Evolutionary conservation across 2,113 vertebrate genomes (phyloP).

Genomic region (Tor tambroides): DNA sequence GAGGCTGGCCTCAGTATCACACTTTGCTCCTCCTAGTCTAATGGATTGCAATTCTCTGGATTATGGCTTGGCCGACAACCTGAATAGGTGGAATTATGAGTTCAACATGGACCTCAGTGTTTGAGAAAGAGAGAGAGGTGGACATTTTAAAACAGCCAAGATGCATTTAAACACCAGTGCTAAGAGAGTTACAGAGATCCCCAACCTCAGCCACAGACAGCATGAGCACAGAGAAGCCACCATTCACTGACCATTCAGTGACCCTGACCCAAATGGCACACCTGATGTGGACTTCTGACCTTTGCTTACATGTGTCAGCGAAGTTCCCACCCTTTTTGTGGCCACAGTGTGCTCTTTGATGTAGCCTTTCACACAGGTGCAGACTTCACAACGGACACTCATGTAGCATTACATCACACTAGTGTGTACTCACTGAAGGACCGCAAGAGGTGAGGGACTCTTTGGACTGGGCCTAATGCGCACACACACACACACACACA

Average conservation of each 20-base stretch:
- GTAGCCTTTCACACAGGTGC: not conserved
- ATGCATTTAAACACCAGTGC: not conserved
- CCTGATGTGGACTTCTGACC: constrained; percentile 4
- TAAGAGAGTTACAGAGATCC: not conserved
- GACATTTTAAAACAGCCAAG: not conserved
- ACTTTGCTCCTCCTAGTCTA: not conserved
- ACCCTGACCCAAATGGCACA: not conserved
- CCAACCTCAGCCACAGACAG: not conserved
- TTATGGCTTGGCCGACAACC: not conserved
- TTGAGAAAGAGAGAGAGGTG: not conserved
- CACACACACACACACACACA: not conserved
- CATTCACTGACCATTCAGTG: not conserved
- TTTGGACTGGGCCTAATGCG: not conserved
- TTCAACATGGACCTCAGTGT: not conserved
- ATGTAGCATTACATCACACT: not conserved
- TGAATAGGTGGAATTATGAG: not conserved
- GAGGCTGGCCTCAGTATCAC: not conserved
- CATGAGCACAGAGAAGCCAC: not conserved
- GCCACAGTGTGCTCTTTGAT: not conserved
- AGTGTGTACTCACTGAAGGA: not conserved
- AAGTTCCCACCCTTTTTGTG: constrained; percentile 15
- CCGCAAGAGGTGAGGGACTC: not conserved
- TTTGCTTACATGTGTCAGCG: constrained; percentile 1
- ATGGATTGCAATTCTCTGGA: not conserved
- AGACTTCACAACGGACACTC: constrained; percentile 1